Conservation (phyloP, 1,140 invertebrate species). For the Apis mellifera region Amel_HAv3.1 CM009931.2:21998001-21998500, state of each 20-base stretch:
- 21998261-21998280: background rate
- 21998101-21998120: background rate
- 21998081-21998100: background rate
- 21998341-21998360: background rate
- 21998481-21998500: constrained; percentile 36
- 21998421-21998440: background rate
- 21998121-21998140: background rate
- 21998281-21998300: background rate
- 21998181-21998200: background rate
- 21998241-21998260: background rate
- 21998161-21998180: background rate
- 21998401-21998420: background rate
- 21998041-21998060: background rate
- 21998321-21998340: background rate
- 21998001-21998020: too few species aligned
- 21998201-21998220: background rate
- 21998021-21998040: background rate
- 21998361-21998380: background rate
- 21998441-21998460: background rate
- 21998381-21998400: background rate
- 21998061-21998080: too few species aligned
- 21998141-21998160: background rate
- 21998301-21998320: background rate
- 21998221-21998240: background rate
- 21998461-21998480: background rate